Conservation (phyloP, 2,797 vertebrate species). For the Pseudopleuronectes americanus region DNA sequence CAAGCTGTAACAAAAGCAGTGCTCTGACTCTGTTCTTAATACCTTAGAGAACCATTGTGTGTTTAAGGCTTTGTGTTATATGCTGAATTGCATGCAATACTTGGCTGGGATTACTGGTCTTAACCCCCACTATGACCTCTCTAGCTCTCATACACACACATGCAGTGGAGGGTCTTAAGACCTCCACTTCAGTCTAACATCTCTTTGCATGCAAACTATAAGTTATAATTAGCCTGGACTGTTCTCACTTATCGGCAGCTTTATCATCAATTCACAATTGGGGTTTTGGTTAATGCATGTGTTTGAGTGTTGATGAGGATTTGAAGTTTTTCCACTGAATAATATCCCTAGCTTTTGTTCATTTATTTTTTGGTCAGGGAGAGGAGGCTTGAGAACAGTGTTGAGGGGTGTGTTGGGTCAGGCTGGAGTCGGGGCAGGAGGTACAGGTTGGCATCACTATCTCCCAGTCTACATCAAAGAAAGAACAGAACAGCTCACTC, state of each 20-base stretch:
- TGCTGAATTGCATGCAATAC: background rate
- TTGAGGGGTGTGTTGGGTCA: too few relatives aligned
- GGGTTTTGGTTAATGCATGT: background rate
- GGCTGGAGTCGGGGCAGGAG: too few relatives aligned
- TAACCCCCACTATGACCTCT: background rate
- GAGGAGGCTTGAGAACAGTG: too few relatives aligned
- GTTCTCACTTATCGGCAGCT: background rate
- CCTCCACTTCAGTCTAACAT: background rate
- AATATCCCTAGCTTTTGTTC: too few relatives aligned
- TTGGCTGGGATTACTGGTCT: background rate
- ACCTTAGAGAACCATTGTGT: background rate
- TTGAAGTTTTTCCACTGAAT: background rate
- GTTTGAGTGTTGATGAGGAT: background rate
- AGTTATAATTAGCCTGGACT: background rate
- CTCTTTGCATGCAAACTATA: background rate
- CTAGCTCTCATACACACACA: background rate
- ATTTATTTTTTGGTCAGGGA: background rate
- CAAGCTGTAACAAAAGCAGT: background rate
- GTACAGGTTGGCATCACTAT: background rate
- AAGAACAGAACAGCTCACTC: background rate
- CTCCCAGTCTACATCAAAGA: background rate
- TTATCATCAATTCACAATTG: background rate
- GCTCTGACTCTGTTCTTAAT: background rate
- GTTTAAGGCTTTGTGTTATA: background rate
- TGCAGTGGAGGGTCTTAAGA: background rate